Conservation (phyloP, 2,797 vertebrate species). For the Tangara arthus region DNA sequence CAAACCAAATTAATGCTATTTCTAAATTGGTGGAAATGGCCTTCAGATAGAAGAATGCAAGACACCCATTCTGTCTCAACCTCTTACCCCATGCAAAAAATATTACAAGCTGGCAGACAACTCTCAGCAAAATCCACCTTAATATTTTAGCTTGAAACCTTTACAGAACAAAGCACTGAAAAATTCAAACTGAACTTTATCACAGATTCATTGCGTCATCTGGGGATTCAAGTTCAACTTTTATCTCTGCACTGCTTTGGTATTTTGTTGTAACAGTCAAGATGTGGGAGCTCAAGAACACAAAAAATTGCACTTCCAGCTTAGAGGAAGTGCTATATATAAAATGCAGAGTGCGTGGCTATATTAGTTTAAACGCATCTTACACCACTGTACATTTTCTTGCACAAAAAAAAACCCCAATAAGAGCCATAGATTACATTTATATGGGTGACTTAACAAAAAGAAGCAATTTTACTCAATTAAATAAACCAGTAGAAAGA, state of each 20-base stretch:
- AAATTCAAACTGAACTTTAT: background rate
- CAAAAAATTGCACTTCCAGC: background rate
- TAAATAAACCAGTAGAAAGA: background rate
- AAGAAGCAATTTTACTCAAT: background rate
- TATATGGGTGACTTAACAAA: background rate
- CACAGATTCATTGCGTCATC: background rate
- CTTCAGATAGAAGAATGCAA: background rate
- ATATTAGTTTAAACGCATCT: background rate
- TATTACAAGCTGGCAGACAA: background rate
- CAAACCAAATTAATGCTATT: background rate
- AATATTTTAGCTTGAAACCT: background rate
- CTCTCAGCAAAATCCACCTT: background rate
- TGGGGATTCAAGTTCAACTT: background rate
- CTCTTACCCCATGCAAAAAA: background rate
- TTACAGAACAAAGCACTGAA: background rate
- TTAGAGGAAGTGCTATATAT: background rate
- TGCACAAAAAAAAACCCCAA: rapidly evolving
- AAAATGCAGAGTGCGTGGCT: background rate
- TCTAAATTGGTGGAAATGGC: background rate
- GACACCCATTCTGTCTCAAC: background rate
- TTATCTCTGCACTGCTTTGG: background rate
- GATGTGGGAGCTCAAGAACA: background rate
- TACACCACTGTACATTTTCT: background rate
- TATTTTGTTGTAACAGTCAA: background rate
- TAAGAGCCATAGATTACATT: background rate